Evolutionary conservation across 1,140 invertebrate genomes (phyloP).

Genomic region (Arctopsyche grandis): DNA sequence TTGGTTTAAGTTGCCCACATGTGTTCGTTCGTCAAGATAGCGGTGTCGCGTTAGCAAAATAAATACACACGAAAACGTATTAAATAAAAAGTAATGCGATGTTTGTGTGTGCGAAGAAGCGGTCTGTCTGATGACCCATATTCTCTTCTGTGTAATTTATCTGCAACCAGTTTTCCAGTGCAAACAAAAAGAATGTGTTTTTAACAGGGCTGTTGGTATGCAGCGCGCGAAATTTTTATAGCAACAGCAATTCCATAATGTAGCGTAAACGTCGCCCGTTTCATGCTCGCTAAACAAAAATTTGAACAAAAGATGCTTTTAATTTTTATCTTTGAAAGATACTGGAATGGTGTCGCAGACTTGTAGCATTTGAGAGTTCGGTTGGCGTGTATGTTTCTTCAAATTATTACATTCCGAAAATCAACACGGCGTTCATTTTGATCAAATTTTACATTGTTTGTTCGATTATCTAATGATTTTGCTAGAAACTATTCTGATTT

Average conservation of each 20-base stretch:
- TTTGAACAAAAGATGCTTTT: no score
- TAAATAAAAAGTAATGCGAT: background rate
- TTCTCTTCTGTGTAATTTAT: background rate
- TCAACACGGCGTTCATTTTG: no score
- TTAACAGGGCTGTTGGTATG: background rate
- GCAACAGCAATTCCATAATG: background rate
- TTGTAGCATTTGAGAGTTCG: no score
- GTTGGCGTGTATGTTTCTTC: no score
- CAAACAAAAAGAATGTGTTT: background rate
- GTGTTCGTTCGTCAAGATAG: background rate
- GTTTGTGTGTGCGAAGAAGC: background rate
- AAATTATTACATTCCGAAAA: no score
- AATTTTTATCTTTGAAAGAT: no score
- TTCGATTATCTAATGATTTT: no score
- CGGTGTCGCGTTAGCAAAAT: background rate
- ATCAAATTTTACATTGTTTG: no score
- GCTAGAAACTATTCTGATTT: no score
- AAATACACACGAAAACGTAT: background rate
- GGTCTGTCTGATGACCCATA: constrained; percentile 1
- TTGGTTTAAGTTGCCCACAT: background rate
- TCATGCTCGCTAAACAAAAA: background rate
- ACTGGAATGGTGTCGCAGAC: no score
- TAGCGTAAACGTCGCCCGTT: background rate
- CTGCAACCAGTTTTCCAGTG: background rate
- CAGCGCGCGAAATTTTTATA: background rate